Conservation (phyloP, 1,140 invertebrate species). For the Grapholita molesta region DNA sequence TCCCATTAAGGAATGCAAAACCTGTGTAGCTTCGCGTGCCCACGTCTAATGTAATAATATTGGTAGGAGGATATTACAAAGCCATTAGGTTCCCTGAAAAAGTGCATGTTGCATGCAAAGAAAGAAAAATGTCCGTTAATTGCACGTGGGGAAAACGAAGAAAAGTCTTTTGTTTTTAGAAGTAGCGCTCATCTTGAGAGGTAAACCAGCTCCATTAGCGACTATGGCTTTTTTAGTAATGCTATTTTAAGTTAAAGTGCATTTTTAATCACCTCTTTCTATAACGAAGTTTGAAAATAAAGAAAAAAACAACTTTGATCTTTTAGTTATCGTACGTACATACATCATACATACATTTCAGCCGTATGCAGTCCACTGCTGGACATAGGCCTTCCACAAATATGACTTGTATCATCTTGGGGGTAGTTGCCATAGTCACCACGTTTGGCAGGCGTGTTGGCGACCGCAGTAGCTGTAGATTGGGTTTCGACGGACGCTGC, state of each 20-base stretch:
- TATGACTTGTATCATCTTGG: no score
- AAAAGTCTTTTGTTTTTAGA: not conserved
- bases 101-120: slow-evolving; percentile 5
- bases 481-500: no score
- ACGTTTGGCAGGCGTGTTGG: no score
- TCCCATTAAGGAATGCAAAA: not conserved
- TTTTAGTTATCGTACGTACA: no score
- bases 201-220: slow-evolving; percentile 10
- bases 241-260: not conserved
- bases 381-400: no score
- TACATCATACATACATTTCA: no score
- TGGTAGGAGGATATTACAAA: slow-evolving; percentile 6
- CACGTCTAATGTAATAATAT: slow-evolving; percentile 11
- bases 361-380: no score
- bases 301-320: no score
- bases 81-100: slow-evolving; percentile 12
- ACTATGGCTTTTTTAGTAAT: not conserved
- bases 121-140: slow-evolving; percentile 1
- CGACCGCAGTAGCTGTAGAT: no score
- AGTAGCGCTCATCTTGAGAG: not conserved
- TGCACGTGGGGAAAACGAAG: not conserved
- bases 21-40: not conserved
- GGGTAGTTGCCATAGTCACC: no score
- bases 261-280: no score
- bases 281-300: no score